A percentile compares a stretch with the other conserved stretches of the same genome.
These are phyloP conservation scores for Tylochromis polylepis DNA, from an alignment of 2,113 vertebrate species.

Conservation along the genomic window DNA sequence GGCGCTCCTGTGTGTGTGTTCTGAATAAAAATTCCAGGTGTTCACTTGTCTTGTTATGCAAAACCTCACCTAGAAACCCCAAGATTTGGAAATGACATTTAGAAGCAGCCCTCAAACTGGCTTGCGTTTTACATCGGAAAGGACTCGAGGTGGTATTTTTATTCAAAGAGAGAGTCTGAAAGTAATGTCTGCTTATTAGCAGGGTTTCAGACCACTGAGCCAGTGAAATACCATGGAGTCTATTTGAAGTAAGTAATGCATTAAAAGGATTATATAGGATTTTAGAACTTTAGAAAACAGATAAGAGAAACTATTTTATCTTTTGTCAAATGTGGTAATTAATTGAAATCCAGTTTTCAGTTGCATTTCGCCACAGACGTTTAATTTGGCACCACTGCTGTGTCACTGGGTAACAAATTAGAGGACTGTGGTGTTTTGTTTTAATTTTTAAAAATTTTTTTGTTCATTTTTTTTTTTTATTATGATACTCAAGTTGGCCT, in stretches of 20 bases:
- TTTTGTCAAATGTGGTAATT: background rate
- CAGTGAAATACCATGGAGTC: background rate
- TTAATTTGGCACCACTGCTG: background rate
- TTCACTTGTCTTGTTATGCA: background rate
- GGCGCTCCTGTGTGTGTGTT: background rate
- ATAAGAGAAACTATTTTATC: background rate
- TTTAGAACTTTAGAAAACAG: background rate
- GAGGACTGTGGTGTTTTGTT: background rate
- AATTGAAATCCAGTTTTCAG: background rate
- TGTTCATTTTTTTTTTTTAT: background rate
- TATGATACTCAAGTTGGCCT: background rate
- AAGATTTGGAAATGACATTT: constrained; percentile 24
- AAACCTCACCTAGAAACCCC: background rate
- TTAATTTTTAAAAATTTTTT: too few relatives aligned
- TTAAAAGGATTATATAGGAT: background rate
- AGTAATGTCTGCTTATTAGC: background rate
- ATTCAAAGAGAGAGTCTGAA: background rate
- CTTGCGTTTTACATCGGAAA: background rate
- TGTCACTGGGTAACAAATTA: background rate
- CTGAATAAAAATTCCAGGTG: constrained; percentile 1
- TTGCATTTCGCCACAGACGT: background rate
- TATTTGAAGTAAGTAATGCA: background rate
- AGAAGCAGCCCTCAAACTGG: background rate
- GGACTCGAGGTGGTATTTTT: background rate
- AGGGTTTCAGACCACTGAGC: background rate